Conservation (phyloP, 2,888 invertebrate species). For the Drosophila nr. fundita region DNA sequence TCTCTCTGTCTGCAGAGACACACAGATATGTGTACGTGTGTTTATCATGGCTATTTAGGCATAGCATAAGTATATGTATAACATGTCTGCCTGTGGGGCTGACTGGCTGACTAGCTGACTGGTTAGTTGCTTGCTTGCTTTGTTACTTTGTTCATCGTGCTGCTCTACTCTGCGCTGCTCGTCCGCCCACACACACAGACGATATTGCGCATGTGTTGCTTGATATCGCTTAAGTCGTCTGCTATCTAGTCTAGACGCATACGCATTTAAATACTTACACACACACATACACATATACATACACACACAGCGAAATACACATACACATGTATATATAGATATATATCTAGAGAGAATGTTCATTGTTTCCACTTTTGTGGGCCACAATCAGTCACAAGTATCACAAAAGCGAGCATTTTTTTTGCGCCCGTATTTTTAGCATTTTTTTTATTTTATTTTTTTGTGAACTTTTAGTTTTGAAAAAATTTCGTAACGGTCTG, state of each 20-base stretch:
- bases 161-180: slow-evolving; percentile 14
- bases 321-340: slow-evolving; percentile 1
- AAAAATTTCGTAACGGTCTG: slow-evolving; percentile 57
- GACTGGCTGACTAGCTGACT: slow-evolving; percentile 14
- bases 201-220: slow-evolving; percentile 67
- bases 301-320: slow-evolving; percentile 2
- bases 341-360: slow-evolving; percentile 19
- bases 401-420: slow-evolving; percentile 21
- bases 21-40: slow-evolving; percentile 21
- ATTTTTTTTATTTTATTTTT: slow-evolving; percentile 27
- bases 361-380: slow-evolving; percentile 47
- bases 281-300: slow-evolving; percentile 16
- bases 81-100: slow-evolving; percentile 52
- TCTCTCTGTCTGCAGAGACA: slow-evolving; percentile 28
- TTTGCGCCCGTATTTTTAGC: slow-evolving; percentile 48
- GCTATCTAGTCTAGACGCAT: slow-evolving; percentile 83
- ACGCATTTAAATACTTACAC: slow-evolving; percentile 40
- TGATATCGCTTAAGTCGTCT: slow-evolving; percentile 80
- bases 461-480: slow-evolving; percentile 29
- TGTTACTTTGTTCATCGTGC: slow-evolving; percentile 55
- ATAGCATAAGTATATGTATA: slow-evolving; percentile 60
- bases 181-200: slow-evolving; percentile 56
- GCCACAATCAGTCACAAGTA: slow-evolving; percentile 6
- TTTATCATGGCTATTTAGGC: slow-evolving; percentile 48
- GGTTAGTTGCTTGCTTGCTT: slow-evolving; percentile 1